A percentile compares a stretch with the other conserved stretches of the same genome.
Evolutionary conservation across 2,797 vertebrate genomes (phyloP).

Genomic region (Gallirallus australis): DNA sequence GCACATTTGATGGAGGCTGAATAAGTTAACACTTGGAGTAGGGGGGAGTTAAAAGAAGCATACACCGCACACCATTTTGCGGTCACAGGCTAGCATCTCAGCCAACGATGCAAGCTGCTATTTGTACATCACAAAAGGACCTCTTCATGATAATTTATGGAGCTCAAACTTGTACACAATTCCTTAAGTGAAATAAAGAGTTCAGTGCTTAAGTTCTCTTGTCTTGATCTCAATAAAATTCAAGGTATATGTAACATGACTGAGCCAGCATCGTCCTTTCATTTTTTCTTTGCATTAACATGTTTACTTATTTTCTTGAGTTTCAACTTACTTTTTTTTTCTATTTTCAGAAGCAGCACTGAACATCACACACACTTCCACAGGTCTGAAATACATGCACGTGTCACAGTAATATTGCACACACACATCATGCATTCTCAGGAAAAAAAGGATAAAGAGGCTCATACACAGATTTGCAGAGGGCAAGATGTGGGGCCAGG

Average conservation of each 20-base stretch:
- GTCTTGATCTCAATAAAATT: background rate
- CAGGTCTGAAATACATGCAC: background rate
- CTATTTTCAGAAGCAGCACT: background rate
- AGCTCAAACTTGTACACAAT: background rate
- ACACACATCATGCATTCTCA: fast-evolving
- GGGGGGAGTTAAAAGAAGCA: background rate
- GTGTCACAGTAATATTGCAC: fast-evolving
- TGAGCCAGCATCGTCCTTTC: background rate
- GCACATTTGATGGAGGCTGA: background rate
- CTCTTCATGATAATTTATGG: background rate
- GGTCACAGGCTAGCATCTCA: background rate
- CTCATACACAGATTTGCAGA: background rate
- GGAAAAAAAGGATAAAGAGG: background rate
- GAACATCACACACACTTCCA: background rate
- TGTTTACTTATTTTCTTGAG: background rate
- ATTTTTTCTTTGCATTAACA: background rate
- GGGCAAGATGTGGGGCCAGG: background rate
- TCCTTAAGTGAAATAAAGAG: background rate
- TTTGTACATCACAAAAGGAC: background rate
- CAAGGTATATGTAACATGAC: background rate
- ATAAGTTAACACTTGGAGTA: background rate
- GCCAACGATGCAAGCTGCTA: background rate
- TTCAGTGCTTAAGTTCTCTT: background rate
- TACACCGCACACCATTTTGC: background rate
- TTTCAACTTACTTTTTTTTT: fast-evolving